Conservation (phyloP, 1,140 invertebrate genomes). For the Halictus rubicundus region DNA sequence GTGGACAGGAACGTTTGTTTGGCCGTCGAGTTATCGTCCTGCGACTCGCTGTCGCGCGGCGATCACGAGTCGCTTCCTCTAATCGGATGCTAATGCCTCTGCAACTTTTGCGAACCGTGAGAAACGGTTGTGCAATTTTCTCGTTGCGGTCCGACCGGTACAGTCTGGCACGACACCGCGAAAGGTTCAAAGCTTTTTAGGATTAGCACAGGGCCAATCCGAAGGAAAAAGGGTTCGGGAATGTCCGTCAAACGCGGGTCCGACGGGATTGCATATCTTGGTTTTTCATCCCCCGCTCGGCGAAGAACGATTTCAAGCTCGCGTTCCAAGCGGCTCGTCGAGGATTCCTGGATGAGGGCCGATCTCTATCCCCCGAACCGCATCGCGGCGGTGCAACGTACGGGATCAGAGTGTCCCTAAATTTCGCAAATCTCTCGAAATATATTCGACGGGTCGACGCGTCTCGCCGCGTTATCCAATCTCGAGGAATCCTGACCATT, state of each 20-base stretch:
- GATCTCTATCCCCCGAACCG: neutral
- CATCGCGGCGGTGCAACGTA: neutral
- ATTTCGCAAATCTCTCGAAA: conserved; percentile 56
- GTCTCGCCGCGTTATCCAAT: conserved; percentile 50
- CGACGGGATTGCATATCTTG: no score
- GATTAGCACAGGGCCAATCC: no score
- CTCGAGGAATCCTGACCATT: conserved; percentile 42
- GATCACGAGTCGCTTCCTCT: neutral
- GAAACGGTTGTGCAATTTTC: no score
- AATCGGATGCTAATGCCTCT: neutral
- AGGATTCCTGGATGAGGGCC: neutral
- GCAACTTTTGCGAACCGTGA: no score
- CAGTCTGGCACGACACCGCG: no score
- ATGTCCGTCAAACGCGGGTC: no score
- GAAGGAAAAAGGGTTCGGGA: no score
- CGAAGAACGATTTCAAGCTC: neutral
- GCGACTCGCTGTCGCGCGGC: neutral
- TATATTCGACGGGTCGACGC: conserved; percentile 44
- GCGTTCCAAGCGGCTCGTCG: neutral
- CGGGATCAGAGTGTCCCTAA: conserved; percentile 26
- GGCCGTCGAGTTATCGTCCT: conserved; percentile 53
- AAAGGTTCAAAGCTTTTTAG: no score
- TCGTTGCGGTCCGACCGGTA: no score
- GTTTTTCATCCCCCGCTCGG: neutral
- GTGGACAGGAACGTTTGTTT: conserved; percentile 45